Conservation (phyloP, 2,113 vertebrate genomes). For the Amphiprion percula region DNA sequence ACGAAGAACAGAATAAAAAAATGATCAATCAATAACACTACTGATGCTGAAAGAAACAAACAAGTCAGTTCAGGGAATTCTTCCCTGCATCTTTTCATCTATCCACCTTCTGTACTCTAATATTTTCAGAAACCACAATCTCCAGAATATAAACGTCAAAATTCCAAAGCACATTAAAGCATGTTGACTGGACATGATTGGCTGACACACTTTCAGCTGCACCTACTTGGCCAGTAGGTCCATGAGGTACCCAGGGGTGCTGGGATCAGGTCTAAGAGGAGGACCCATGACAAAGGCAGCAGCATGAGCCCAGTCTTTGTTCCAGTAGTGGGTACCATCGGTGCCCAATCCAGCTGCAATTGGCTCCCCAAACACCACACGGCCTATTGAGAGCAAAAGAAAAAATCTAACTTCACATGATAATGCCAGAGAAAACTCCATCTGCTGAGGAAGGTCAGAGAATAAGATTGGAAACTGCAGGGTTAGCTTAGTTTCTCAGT, state of each 20-base stretch:
- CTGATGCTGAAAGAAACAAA: neutral
- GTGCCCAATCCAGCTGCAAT: conserved; percentile 94
- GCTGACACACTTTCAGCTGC: conserved; percentile 7
- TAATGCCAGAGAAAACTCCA: neutral
- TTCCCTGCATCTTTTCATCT: neutral
- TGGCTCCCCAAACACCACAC: conserved; percentile 95
- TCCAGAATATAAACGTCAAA: neutral
- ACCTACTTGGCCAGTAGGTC: conserved; percentile 95
- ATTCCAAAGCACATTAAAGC: neutral
- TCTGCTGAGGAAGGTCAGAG: too few species aligned
- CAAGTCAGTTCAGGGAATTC: neutral
- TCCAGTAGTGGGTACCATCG: conserved; percentile 94
- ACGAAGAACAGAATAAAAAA: conserved; percentile 26
- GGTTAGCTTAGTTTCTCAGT: too few species aligned
- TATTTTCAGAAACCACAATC: neutral
- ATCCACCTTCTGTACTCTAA: neutral
- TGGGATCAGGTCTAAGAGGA: conserved; percentile 93
- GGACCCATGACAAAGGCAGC: conserved; percentile 94
- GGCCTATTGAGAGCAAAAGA: conserved; percentile 81
- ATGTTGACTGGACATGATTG: neutral
- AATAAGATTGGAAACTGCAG: too few species aligned
- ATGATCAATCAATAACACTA: neutral
- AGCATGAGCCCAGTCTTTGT: conserved; percentile 93
- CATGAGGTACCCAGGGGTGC: conserved; percentile 95
- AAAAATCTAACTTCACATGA: too few species aligned